Evolutionary conservation across 1,140 invertebrate species (phyloP).

Genomic region (Hylaeus anthracinus): DNA sequence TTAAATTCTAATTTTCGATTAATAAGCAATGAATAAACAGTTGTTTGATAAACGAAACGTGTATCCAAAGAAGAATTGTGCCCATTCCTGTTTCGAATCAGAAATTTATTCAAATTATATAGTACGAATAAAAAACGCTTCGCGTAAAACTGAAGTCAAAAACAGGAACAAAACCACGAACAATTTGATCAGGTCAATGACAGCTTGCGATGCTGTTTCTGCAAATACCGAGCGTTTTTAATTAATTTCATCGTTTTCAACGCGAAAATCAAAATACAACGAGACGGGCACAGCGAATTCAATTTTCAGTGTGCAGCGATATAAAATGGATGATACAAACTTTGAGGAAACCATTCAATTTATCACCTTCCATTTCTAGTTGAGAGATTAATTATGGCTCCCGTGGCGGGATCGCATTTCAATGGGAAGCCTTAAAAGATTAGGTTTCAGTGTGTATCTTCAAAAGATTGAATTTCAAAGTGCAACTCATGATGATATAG

Average conservation of each 20-base stretch:
- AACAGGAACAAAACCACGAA: background rate
- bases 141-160: too few relatives aligned
- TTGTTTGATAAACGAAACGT: too few relatives aligned
- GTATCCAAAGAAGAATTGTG: too few relatives aligned
- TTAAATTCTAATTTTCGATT: too few relatives aligned
- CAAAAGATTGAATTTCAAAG: constrained; percentile 24
- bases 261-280: background rate
- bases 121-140: too few relatives aligned
- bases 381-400: background rate
- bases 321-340: background rate
- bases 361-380: background rate
- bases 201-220: background rate
- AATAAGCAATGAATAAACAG: too few relatives aligned
- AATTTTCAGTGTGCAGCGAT: background rate
- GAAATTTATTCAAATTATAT: too few relatives aligned
- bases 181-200: background rate
- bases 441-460: background rate
- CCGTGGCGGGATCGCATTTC: background rate
- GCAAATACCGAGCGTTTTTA: background rate
- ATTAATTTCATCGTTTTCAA: background rate
- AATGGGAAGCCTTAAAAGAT: background rate
- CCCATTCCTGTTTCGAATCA: too few relatives aligned
- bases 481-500: background rate
- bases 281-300: background rate
- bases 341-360: background rate